These are phyloP conservation scores for Megalops atlanticus DNA, from an alignment of 2,113 vertebrate genomes.

Conservation along the genomic window DNA sequence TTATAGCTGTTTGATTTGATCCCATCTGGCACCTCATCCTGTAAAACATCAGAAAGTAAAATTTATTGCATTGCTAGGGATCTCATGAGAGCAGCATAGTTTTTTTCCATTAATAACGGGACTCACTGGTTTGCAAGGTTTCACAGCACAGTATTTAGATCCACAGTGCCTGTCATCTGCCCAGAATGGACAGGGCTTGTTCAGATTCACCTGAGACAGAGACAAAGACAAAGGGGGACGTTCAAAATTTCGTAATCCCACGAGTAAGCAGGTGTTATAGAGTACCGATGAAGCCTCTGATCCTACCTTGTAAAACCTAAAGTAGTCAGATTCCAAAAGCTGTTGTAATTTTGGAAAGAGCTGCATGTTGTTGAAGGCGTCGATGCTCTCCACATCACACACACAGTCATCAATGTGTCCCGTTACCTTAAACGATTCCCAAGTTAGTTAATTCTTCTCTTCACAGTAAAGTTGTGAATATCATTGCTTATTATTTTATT, in stretches of 20 bases:
- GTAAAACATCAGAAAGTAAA: conserved; percentile 44
- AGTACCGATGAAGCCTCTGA: not conserved
- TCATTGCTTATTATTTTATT: not conserved
- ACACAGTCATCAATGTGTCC: conserved; percentile 88
- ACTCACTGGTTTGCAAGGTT: conserved; percentile 85
- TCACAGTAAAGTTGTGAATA: not conserved
- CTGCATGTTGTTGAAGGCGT: conserved; percentile 85
- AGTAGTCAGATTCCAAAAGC: conserved; percentile 87
- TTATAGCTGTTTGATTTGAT: conserved; percentile 77
- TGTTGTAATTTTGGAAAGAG: conserved; percentile 83
- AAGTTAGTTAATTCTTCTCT: not conserved
- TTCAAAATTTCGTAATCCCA: not conserved
- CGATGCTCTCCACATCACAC: conserved; percentile 91
- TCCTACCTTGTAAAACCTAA: conserved; percentile 90
- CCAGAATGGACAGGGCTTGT: conserved; percentile 92
- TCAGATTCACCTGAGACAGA: conserved; percentile 81
- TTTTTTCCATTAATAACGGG: not conserved
- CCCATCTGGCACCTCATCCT: conserved; percentile 85
- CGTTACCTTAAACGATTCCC: conserved; percentile 72
- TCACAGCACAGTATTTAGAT: conserved; percentile 82
- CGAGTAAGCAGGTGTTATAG: not conserved
- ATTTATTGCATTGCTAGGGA: conserved; percentile 9
- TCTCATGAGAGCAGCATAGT: not conserved
- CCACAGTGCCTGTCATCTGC: conserved; percentile 79
- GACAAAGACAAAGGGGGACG: conserved; percentile 10